Conservation (phyloP, 2,113 vertebrate genomes). For the Tilapia sparmanii region DNA sequence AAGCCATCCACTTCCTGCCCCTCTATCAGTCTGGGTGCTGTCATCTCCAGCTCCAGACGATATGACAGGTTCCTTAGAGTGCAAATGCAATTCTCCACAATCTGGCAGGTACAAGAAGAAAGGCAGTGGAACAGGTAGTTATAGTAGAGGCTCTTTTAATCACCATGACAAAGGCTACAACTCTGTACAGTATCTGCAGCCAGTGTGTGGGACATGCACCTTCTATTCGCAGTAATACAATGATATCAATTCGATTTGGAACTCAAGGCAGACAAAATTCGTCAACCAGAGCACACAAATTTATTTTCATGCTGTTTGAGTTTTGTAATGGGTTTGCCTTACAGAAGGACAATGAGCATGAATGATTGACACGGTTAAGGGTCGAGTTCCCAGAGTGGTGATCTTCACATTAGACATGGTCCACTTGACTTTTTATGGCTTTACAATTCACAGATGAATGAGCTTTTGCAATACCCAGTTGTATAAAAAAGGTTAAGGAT, state of each 20-base stretch:
- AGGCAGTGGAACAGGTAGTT: background rate
- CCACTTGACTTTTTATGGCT: background rate
- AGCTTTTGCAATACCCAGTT: background rate
- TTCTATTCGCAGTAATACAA: background rate
- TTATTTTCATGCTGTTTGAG: constrained; percentile 18
- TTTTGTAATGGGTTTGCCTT: background rate
- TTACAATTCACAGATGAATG: background rate
- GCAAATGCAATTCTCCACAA: constrained; percentile 97
- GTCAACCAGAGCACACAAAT: constrained; percentile 27
- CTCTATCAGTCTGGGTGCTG: constrained; percentile 80
- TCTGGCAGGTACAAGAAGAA: constrained; percentile 63
- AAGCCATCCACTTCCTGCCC: constrained; percentile 87
- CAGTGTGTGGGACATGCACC: background rate
- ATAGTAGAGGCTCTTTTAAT: background rate
- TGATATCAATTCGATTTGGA: constrained; percentile 27
- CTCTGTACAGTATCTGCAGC: background rate
- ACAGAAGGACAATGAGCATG: constrained; percentile 14
- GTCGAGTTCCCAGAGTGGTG: background rate
- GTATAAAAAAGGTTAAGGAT: background rate
- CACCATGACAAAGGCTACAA: background rate
- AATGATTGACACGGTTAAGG: background rate
- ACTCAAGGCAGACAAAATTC: constrained; percentile 7
- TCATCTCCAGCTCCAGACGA: constrained; percentile 91
- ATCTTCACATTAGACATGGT: background rate
- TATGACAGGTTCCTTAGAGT: constrained; percentile 95